phyloP scores from a whole-genome alignment of 2,888 invertebrate species.

The Calephelis perditalis region DNA sequence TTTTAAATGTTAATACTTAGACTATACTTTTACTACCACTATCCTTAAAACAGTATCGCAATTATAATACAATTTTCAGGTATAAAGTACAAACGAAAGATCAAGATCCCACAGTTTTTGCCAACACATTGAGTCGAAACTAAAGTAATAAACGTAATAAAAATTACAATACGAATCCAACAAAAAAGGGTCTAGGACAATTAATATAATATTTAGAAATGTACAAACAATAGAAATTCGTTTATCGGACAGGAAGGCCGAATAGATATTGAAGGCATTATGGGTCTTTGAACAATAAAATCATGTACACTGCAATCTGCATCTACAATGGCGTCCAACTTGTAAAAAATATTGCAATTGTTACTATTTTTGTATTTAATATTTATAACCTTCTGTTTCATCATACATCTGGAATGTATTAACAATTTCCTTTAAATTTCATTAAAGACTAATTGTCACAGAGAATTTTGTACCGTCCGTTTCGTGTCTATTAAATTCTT shows the following conservation, averaged over 20 bases:
- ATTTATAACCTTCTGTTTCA: no score
- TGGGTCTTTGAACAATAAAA: slow-evolving; percentile 33
- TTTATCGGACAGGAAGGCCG: slow-evolving; percentile 67
- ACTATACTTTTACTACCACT: no score
- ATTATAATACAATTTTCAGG: no score
- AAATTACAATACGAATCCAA: slow-evolving; percentile 51
- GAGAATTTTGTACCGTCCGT: no score
- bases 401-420: no score
- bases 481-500: no score
- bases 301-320: slow-evolving; percentile 2
- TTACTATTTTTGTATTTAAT: not conserved
- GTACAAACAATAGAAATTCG: slow-evolving; percentile 62
- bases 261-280: slow-evolving; percentile 60
- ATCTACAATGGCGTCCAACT: not conserved
- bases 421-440: no score
- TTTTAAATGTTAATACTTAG: no score
- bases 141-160: slow-evolving; percentile 52
- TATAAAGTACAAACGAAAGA: slow-evolving; percentile 14
- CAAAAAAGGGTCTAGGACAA: slow-evolving; percentile 55
- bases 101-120: slow-evolving; percentile 19
- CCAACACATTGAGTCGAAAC: slow-evolving; percentile 35
- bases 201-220: slow-evolving; percentile 64
- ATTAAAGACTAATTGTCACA: no score
- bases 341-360: not conserved
- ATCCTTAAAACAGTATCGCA: no score